Conservation (phyloP, 2,797 vertebrate genomes). For the Paramormyrops hopkinsi region DNA sequence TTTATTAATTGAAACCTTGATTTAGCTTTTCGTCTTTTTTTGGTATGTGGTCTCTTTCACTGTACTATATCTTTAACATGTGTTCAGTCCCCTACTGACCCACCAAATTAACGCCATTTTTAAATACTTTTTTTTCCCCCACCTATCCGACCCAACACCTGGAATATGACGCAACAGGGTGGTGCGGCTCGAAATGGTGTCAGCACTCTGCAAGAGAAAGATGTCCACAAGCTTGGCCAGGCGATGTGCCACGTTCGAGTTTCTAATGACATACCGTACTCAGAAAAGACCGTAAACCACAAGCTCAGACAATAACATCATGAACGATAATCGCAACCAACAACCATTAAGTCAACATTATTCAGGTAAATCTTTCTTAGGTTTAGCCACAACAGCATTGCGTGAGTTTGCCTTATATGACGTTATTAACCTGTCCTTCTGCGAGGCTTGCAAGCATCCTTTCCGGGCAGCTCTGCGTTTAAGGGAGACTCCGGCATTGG, state of each 20-base stretch:
- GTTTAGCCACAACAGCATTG: not conserved
- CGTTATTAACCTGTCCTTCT: constrained; percentile 55
- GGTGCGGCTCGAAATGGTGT: not conserved
- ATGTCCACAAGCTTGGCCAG: not conserved
- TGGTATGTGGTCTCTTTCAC: not conserved
- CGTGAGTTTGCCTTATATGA: not conserved
- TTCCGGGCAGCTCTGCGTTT: constrained; percentile 52
- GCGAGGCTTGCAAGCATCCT: constrained; percentile 38
- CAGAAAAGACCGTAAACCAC: not conserved
- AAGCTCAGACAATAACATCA: not conserved
- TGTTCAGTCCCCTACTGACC: not conserved
- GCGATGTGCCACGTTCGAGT: not conserved
- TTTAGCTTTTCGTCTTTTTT: not conserved
- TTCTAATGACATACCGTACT: not conserved
- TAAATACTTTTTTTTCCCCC: not conserved
- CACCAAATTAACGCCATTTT: not conserved
- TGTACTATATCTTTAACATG: not conserved
- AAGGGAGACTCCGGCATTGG: constrained; percentile 66
- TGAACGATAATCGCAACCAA: not conserved
- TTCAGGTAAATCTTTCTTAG: not conserved
- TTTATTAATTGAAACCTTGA: not conserved
- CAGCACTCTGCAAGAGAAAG: not conserved
- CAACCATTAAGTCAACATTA: not conserved
- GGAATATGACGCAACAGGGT: not conserved
- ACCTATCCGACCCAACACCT: not conserved